Base-by-base conservation (phyloP, 1,140 invertebrate genomes). In the Drosophila nikananu region DNA sequence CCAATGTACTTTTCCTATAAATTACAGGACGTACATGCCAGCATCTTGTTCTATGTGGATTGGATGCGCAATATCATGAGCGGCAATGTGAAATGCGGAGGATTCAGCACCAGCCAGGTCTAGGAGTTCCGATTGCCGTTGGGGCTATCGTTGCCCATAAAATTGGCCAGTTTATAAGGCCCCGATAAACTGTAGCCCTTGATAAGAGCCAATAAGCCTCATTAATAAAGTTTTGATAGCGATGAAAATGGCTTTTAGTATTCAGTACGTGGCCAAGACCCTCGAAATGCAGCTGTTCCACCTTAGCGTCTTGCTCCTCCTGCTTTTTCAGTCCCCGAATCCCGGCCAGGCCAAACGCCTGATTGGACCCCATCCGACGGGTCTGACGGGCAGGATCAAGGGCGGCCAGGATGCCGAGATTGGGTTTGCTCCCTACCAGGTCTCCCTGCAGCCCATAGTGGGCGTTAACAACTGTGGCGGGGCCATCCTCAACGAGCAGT, bases 21-120 rank as follows among this genome's bases (percentile, higher is more conserved):
- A 12, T 21, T 44, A 5, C 44, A 77, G 32, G 94, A 94, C 67
- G 93, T 93, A 12, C 94, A 94, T 76, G 93, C 94, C 7, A 80
- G 63, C 48, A 62, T 92, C 2, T 75, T 21, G 4, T 86, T 80
- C 59, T 93, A 93, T 62, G 3, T 19, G 21, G 65, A 84, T 51
- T 89, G 80, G 80, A 83, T 86, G 4, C 73, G 83, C 5, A 61
- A 32, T 46, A 44, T 73, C 83, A 91, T 70, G 21, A 59, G 57
- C 54, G 82, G 66, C 0, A 77, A 75, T 49, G 4, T 13, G 0
- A 84, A 74, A 23, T 86, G 83, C 37, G 60, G 44, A 30, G 65
- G 76, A 37, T 72, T 41, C 41, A n/a, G n/a, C 37, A 63, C 46
- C 35, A 37, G 10, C 19, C 15, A 67, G 9, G 21, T 10, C 39